These are phyloP conservation scores for Oriolus oriolus DNA, from an alignment of 2,113 vertebrate genomes.

Conservation along the genomic window DNA sequence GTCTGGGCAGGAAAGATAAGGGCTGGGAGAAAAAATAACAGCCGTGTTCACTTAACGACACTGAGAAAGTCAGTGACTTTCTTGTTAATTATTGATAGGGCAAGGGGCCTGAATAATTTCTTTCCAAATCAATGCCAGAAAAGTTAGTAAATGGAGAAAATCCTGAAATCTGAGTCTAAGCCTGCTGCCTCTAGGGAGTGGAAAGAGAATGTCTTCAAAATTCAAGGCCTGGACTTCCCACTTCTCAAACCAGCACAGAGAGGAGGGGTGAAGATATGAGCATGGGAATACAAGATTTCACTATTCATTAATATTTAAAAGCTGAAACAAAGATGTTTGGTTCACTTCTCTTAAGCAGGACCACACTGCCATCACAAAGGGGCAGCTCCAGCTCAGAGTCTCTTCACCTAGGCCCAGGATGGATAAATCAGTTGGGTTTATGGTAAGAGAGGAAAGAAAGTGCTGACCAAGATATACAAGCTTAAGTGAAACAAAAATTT, in stretches of 20 bases:
- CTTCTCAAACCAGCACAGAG: background rate
- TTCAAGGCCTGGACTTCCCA: background rate
- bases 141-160: background rate
- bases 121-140: background rate
- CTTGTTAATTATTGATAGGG: constrained; percentile 25
- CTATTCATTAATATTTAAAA: background rate
- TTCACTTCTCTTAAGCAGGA: background rate
- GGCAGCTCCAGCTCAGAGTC: background rate
- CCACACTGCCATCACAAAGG: background rate
- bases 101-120: background rate
- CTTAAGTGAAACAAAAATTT: background rate
- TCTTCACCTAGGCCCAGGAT: background rate
- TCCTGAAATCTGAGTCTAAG: background rate
- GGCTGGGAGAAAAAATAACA: background rate
- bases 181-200: background rate
- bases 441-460: background rate
- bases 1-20: constrained; percentile 36
- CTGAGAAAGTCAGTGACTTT: background rate
- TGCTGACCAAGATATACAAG: background rate
- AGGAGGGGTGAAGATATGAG: background rate
- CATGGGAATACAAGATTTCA: background rate
- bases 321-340: background rate
- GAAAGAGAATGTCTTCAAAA: background rate
- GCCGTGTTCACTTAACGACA: background rate
- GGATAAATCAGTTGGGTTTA: background rate